These are phyloP conservation scores for Xiphophorus couchianus DNA, from an alignment of 2,113 vertebrate species.

Conservation along the genomic window DNA sequence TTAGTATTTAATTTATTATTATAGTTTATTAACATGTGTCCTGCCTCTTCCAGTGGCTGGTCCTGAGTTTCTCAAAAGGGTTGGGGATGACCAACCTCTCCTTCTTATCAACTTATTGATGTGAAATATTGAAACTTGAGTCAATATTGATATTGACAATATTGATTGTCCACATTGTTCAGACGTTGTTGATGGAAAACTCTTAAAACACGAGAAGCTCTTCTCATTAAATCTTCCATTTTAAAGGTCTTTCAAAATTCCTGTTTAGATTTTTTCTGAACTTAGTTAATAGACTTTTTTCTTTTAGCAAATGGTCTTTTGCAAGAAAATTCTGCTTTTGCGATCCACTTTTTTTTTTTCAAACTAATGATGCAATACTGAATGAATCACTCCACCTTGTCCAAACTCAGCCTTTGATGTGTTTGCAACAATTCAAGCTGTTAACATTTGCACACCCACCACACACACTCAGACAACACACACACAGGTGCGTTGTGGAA, in stretches of 20 bases:
- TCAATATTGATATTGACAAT: neutral
- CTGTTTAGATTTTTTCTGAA: too few relatives aligned
- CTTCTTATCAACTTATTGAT: too few relatives aligned
- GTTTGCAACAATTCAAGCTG: conserved; percentile 51
- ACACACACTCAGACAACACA: conserved; percentile 30
- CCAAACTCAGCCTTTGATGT: conserved; percentile 23
- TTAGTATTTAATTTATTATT: neutral
- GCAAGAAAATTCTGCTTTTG: too few relatives aligned
- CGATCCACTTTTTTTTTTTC: neutral
- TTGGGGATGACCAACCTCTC: neutral
- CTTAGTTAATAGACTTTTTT: too few relatives aligned
- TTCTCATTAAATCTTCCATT: neutral
- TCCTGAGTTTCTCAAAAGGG: neutral
- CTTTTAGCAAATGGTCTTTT: too few relatives aligned
- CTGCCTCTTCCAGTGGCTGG: neutral
- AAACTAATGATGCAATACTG: neutral
- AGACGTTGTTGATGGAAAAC: neutral
- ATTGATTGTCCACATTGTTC: neutral
- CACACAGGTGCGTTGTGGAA: conserved; percentile 43
- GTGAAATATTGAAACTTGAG: neutral
- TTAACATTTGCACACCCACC: conserved; percentile 26
- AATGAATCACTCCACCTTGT: conserved; percentile 23
- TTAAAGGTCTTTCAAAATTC: too few relatives aligned
- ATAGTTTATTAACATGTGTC: neutral
- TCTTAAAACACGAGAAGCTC: neutral